phyloP scores from a whole-genome alignment of 2,797 vertebrate genomes.

The Malacoraja senta region DNA sequence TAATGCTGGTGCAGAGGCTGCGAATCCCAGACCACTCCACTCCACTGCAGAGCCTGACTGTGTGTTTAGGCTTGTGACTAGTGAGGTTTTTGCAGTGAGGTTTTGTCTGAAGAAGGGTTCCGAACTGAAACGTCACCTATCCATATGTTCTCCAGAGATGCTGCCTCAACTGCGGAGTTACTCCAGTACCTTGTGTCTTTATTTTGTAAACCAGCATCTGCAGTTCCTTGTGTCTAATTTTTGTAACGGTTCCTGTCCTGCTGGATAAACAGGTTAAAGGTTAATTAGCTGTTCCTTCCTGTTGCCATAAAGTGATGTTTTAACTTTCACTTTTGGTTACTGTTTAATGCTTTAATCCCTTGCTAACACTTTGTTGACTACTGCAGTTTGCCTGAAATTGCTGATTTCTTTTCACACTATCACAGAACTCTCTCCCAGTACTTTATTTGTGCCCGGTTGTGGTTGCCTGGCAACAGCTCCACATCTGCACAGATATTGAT shows the following conservation, averaged over 20 bases:
- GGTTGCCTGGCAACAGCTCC: not conserved
- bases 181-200: too few relatives aligned
- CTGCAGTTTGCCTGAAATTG: not conserved
- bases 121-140: too few relatives aligned
- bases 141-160: too few relatives aligned
- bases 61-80: not conserved
- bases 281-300: not conserved
- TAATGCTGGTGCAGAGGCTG: too few relatives aligned
- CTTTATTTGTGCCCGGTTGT: constrained; percentile 20
- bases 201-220: too few relatives aligned
- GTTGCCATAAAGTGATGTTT: not conserved
- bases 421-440: not conserved
- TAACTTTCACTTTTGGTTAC: constrained; percentile 15
- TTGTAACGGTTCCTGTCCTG: not conserved
- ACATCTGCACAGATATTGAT: not conserved
- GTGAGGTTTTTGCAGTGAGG: not conserved
- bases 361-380: not conserved
- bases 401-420: not conserved
- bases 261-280: not conserved
- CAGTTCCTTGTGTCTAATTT: too few relatives aligned
- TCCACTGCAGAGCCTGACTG: not conserved
- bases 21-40: too few relatives aligned
- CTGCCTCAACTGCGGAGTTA: too few relatives aligned
- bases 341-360: not conserved
- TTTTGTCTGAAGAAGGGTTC: too few relatives aligned